Conservation (phyloP, 2,797 vertebrate genomes). For the Ambastaia sidthimunki region DNA sequence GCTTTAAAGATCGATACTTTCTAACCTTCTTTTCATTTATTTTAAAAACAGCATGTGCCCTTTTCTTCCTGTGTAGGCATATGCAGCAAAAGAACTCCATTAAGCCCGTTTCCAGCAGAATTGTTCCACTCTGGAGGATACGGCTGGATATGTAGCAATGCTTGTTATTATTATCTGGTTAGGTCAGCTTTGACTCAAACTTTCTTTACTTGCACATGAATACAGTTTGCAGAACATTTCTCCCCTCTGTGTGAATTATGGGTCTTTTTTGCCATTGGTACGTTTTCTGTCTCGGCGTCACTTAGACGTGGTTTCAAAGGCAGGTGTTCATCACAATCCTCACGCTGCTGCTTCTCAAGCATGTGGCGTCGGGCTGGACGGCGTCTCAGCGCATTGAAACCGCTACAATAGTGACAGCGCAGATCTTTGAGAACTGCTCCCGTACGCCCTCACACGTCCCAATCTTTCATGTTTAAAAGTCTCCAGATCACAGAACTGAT, state of each 20-base stretch:
- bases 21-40: conserved; percentile 58
- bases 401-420: conserved; percentile 31
- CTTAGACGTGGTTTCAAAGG: conserved; percentile 24
- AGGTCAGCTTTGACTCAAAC: conserved; percentile 44
- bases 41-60: conserved; percentile 47
- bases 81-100: conserved; percentile 41
- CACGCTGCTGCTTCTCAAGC: conserved; percentile 8
- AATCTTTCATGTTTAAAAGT: conserved; percentile 38
- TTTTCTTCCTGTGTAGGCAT: conserved; percentile 50
- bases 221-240: neutral
- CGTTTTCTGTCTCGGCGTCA: conserved; percentile 6
- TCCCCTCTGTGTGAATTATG: neutral
- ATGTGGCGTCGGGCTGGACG: conserved; percentile 7
- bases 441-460: neutral
- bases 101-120: conserved; percentile 42
- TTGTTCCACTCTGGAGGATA: conserved; percentile 39
- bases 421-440: conserved; percentile 20
- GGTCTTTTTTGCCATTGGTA: neutral
- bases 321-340: conserved; percentile 22
- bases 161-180: conserved; percentile 39
- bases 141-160: conserved; percentile 22
- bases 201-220: conserved; percentile 14
- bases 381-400: conserved; percentile 26
- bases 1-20: conserved; percentile 57
- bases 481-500: conserved; percentile 50